Conservation (phyloP, 2,113 vertebrate species). For the Coturnix japonica region DNA sequence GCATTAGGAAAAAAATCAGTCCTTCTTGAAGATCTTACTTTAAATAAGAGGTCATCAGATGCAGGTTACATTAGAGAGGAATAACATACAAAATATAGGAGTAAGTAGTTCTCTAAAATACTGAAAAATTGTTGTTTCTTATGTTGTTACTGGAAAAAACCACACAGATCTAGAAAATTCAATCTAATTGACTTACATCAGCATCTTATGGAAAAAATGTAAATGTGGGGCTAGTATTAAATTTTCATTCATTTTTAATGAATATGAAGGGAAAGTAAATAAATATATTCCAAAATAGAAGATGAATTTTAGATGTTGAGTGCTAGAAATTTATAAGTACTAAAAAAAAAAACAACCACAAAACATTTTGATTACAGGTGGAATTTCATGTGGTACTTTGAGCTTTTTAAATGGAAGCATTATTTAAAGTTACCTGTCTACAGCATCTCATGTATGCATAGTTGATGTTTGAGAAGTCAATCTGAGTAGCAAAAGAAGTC, state of each 20-base stretch:
- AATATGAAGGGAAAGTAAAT: not conserved
- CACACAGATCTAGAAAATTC: not conserved
- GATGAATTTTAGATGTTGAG: not conserved
- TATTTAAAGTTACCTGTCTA: not conserved
- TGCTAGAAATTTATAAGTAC: not conserved
- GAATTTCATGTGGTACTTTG: not conserved
- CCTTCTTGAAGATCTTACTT: not conserved
- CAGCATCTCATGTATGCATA: not conserved
- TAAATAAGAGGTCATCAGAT: not conserved
- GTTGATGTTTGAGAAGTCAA: not conserved
- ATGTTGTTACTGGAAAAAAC: not conserved
- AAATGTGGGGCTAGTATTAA: not conserved
- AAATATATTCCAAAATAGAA: not conserved
- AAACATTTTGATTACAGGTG: not conserved
- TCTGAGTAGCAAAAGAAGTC: not conserved
- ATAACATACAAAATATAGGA: not conserved
- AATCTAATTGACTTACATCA: not conserved
- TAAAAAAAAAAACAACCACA: not conserved
- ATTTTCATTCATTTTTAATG: not conserved
- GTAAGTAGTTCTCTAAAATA: not conserved
- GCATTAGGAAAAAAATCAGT: not conserved
- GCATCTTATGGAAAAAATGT: not conserved
- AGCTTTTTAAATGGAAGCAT: not conserved
- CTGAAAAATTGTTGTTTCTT: not conserved
- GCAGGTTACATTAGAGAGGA: not conserved